These are phyloP conservation scores for Ibidorhyncha struthersii DNA, from an alignment of 2,113 vertebrate species.

Conservation along the genomic window DNA sequence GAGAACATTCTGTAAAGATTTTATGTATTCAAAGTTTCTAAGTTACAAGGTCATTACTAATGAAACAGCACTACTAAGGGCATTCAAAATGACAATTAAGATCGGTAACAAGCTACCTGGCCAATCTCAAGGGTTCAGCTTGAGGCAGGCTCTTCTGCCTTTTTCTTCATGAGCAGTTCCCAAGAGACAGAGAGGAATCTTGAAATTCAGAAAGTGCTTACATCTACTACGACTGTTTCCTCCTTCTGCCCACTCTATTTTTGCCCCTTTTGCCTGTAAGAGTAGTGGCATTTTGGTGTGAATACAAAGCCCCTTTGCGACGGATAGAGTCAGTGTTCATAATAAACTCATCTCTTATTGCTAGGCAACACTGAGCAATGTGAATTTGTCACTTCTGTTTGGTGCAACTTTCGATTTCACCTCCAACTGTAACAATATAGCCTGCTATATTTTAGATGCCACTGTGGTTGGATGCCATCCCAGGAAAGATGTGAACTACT, in stretches of 20 bases:
- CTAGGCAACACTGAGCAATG: constrained; percentile 84
- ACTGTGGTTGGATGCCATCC: constrained; percentile 82
- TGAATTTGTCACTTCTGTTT: constrained; percentile 85
- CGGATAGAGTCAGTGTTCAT: constrained; percentile 75
- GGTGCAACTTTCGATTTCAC: constrained; percentile 84
- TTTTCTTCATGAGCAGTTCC: neutral
- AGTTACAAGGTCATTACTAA: neutral
- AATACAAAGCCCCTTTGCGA: constrained; percentile 58
- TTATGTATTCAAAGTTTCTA: neutral
- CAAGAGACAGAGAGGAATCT: neutral
- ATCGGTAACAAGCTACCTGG: neutral
- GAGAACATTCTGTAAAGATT: neutral
- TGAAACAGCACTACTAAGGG: neutral
- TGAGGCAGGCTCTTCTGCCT: neutral
- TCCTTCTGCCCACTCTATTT: constrained; percentile 42
- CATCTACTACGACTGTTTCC: neutral
- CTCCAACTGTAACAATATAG: constrained; percentile 85
- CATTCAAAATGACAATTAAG: neutral
- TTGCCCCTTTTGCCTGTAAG: constrained; percentile 34
- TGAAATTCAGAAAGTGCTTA: constrained; percentile 30
- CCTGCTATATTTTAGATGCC: constrained; percentile 83
- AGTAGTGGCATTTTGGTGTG: constrained; percentile 47
- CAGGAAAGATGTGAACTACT: constrained; percentile 84
- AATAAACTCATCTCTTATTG: constrained; percentile 80
- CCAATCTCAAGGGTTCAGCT: neutral